Evolutionary conservation across 2,113 vertebrate genomes (phyloP).

Genomic region (Tursiops truncatus): DNA sequence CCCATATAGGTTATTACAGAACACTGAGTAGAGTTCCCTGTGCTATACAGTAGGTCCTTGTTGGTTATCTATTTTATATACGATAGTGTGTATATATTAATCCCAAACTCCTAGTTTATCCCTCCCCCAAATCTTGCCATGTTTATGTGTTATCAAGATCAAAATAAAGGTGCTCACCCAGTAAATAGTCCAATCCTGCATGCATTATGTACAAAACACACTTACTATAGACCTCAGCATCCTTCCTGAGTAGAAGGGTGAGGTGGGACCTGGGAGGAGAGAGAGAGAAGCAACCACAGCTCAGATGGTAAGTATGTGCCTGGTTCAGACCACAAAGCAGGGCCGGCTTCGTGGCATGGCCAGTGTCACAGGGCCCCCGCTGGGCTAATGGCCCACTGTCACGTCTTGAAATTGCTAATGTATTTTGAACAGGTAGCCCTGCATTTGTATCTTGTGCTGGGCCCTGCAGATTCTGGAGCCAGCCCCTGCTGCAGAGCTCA

Average conservation of each 20-base stretch:
- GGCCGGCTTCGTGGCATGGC: rapidly evolving
- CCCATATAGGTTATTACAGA: too few relatives aligned
- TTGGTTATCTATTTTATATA: too few relatives aligned
- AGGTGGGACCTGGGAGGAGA: background rate
- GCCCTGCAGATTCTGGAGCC: background rate
- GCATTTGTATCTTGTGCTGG: background rate
- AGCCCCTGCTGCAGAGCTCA: background rate
- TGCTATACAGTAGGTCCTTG: too few relatives aligned
- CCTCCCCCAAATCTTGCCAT: background rate
- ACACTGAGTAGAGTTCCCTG: too few relatives aligned
- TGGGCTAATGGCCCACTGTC: background rate
- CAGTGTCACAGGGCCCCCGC: background rate
- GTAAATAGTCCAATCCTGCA: background rate
- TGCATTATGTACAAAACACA: too few relatives aligned
- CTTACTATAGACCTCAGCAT: background rate
- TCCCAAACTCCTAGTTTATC: background rate
- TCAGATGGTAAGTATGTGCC: background rate
- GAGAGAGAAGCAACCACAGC: background rate
- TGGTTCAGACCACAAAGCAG: background rate
- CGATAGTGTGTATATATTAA: background rate
- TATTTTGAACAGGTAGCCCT: background rate
- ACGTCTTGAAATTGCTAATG: background rate
- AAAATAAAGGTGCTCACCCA: background rate
- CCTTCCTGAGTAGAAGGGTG: background rate
- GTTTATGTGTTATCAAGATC: background rate